phyloP scores from a whole-genome alignment of 2,797 vertebrate species.

The Enteromius viviparus region DNA sequence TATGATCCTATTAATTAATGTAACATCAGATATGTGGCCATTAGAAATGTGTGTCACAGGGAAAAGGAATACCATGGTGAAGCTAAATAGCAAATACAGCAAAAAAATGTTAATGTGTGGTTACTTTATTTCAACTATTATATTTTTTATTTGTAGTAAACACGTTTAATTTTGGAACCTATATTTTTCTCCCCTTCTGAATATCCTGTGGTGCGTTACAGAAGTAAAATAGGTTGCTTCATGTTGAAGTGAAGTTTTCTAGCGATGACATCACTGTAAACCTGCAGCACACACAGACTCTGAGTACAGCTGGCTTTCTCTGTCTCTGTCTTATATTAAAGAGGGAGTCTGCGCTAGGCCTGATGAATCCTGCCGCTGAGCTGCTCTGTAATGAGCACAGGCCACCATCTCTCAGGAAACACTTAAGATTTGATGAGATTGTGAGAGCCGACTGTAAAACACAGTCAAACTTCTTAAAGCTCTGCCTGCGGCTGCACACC shows the following conservation, averaged over 20 bases:
- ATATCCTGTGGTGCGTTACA: background rate
- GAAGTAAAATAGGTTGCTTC: background rate
- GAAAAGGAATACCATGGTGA: no score
- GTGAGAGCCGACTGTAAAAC: slow-evolving; percentile 2
- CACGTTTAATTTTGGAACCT: no score
- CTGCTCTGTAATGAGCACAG: slow-evolving; percentile 14
- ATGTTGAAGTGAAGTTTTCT: background rate
- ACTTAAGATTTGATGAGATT: slow-evolving; percentile 18
- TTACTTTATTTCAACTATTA: no score
- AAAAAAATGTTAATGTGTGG: no score
- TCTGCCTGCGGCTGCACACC: background rate
- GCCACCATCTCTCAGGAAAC: slow-evolving; percentile 16
- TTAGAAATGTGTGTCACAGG: no score
- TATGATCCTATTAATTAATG: no score
- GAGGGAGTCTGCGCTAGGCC: slow-evolving; percentile 46
- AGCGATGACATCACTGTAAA: background rate
- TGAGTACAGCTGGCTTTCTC: background rate
- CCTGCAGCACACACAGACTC: background rate
- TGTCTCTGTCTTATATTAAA: slow-evolving; percentile 52
- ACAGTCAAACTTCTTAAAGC: background rate
- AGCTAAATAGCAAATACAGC: no score
- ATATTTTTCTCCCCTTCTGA: background rate
- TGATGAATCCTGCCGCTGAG: slow-evolving; percentile 57
- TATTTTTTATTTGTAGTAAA: no score
- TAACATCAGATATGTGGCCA: background rate